Percentiles rank a stretch among this genome's conserved stretches.
These are phyloP conservation scores for Frankliniella intonsa DNA, from an alignment of 2,888 invertebrate genomes.

Conservation along the genomic window DNA sequence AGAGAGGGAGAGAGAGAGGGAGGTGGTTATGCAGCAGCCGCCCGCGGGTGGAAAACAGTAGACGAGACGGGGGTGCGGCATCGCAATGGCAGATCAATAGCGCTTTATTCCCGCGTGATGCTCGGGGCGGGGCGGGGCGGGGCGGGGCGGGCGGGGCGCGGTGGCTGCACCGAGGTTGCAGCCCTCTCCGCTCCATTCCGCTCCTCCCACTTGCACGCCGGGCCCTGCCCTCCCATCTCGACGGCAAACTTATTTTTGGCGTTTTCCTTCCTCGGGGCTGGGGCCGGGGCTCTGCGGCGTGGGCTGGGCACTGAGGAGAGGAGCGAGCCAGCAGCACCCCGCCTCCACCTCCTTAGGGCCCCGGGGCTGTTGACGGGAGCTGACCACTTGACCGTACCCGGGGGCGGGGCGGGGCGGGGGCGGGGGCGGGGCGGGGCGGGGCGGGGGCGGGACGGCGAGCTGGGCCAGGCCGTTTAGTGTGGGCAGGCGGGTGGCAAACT, in stretches of 20 bases:
- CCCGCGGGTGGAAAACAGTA: too few relatives aligned
- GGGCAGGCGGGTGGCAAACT: not conserved
- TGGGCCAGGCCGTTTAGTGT: not conserved
- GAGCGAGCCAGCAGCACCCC: too few relatives aligned
- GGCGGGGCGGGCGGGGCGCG: too few relatives aligned
- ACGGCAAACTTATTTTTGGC: not conserved
- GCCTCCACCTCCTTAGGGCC: not conserved
- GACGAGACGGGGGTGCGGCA: too few relatives aligned
- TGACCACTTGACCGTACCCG: not conserved
- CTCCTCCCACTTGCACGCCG: too few relatives aligned
- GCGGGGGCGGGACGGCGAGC: not conserved
- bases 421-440: not conserved
- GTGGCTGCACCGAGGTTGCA: too few relatives aligned
- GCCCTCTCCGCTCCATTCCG: too few relatives aligned
- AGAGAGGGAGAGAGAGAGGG: too few relatives aligned
- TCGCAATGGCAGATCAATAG: too few relatives aligned
- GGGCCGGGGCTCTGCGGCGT: not conserved
- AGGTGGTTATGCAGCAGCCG: too few relatives aligned
- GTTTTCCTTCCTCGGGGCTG: not conserved
- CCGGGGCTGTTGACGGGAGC: conserved; percentile 1
- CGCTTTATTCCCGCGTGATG: too few relatives aligned
- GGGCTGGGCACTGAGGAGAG: not conserved
- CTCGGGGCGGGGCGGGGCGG: too few relatives aligned
- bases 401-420: not conserved
- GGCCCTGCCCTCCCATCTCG: not conserved